These are phyloP conservation scores for Diaperis boleti DNA, from an alignment of 2,888 invertebrate genomes.

Conservation along the genomic window DNA sequence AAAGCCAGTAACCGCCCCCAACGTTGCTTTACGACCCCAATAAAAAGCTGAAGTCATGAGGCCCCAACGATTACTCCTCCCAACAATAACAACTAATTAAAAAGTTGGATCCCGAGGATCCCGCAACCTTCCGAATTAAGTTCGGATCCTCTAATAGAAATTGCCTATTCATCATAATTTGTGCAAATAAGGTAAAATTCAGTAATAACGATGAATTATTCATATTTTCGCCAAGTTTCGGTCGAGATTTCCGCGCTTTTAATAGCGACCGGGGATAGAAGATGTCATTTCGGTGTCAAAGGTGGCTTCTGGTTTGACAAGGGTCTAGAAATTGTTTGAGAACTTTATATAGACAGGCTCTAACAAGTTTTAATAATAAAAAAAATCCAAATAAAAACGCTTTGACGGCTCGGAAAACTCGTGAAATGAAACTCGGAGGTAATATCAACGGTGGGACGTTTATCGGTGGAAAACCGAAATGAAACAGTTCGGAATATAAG, in stretches of 20 bases:
- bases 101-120: slow-evolving; percentile 8
- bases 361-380: slow-evolving; percentile 42
- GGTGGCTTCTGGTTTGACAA: slow-evolving; percentile 41
- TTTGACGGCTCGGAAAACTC: not conserved
- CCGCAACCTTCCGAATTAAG: slow-evolving; percentile 14
- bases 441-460: slow-evolving; percentile 3
- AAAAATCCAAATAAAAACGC: slow-evolving; percentile 33
- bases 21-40: slow-evolving; percentile 1
- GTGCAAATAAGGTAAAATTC: slow-evolving; percentile 23
- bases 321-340: slow-evolving; percentile 43
- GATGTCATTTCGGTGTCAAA: slow-evolving; percentile 42
- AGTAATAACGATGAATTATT: slow-evolving; percentile 25
- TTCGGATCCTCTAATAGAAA: slow-evolving; percentile 19
- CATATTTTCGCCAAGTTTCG: slow-evolving; percentile 1
- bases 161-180: slow-evolving; percentile 37
- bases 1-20: not conserved
- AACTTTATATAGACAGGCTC: slow-evolving; percentile 38
- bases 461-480: slow-evolving; percentile 5
- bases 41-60: slow-evolving; percentile 2
- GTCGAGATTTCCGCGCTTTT: slow-evolving; percentile 33
- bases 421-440: slow-evolving; percentile 5
- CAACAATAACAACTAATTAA: slow-evolving; percentile 29
- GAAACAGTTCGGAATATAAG: slow-evolving; percentile 2
- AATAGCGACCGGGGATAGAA: slow-evolving; percentile 31
- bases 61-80: slow-evolving; percentile 10